phyloP scores from a whole-genome alignment of 2,888 invertebrate species.

The Stenichneumon culpator region DNA sequence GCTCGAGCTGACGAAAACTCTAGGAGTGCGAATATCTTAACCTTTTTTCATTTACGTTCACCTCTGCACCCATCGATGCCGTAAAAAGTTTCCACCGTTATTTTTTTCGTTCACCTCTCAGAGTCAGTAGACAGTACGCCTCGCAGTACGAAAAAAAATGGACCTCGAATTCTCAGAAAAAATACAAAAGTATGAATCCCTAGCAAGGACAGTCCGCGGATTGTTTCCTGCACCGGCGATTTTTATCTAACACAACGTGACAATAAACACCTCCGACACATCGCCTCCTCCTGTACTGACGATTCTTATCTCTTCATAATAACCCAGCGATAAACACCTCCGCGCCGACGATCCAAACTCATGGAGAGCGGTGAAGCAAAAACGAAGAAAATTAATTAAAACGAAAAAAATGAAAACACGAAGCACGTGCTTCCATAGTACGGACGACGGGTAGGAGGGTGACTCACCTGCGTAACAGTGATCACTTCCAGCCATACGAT shows the following conservation, averaged over 20 bases:
- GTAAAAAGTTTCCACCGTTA: not conserved
- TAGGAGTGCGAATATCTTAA: too few species aligned
- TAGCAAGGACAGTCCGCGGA: not conserved
- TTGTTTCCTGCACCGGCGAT: not conserved
- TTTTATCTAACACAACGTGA: not conserved
- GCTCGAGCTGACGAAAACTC: not conserved
- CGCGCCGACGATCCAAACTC: not conserved
- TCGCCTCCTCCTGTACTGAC: not conserved
- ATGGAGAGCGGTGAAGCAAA: not conserved
- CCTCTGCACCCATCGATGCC: not conserved
- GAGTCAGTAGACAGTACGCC: not conserved
- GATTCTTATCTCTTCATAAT: not conserved
- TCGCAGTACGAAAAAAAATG: not conserved
- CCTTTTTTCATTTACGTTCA: not conserved
- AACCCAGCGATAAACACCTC: not conserved
- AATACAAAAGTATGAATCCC: not conserved
- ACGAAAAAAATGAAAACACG: not conserved
- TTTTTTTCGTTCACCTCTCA: not conserved
- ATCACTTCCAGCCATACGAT: conserved; percentile 52
- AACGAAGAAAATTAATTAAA: not conserved
- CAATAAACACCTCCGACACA: not conserved
- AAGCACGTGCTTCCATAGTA: conserved; percentile 15
- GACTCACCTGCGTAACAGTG: conserved; percentile 60
- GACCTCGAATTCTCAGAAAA: not conserved
- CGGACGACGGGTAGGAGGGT: not conserved